Percentiles rank a stretch among this genome's conserved stretches.
These are phyloP conservation scores for Campopleginae sp. DNA, from an alignment of 2,888 invertebrate genomes.

Conservation along the genomic window DNA sequence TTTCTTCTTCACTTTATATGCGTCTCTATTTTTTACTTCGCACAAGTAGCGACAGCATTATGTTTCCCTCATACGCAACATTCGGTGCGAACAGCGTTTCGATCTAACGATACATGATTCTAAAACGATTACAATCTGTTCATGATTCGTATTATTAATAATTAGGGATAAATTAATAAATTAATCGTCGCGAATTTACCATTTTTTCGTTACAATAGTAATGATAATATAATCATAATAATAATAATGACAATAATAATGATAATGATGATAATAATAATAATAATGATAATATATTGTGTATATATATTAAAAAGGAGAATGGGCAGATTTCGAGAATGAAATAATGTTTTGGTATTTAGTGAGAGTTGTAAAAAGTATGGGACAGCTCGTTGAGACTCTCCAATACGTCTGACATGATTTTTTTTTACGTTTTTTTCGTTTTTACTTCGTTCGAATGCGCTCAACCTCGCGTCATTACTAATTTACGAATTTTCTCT, in stretches of 20 bases:
- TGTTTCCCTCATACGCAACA: conserved; percentile 40
- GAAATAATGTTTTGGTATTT: conserved; percentile 76
- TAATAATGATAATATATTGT: conserved; percentile 36
- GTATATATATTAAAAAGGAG: conserved; percentile 57
- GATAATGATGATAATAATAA: conserved; percentile 59
- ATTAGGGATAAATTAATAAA: conserved; percentile 76
- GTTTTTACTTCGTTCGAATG: conserved; percentile 38
- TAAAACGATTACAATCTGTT: conserved; percentile 69
- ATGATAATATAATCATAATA: conserved; percentile 57
- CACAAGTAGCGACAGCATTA: neutral
- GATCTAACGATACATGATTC: conserved; percentile 57
- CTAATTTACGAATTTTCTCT: conserved; percentile 54
- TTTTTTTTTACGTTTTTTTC: conserved; percentile 41
- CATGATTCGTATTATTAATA: conserved; percentile 68
- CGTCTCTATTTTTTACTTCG: neutral
- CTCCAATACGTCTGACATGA: conserved; percentile 34
- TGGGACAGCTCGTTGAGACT: conserved; percentile 64
- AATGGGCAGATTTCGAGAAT: conserved; percentile 73
- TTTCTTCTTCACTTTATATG: conserved; percentile 1
- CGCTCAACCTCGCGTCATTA: conserved; percentile 22
- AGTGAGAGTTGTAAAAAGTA: conserved; percentile 57
- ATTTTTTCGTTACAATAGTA: neutral
- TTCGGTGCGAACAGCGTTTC: conserved; percentile 51
- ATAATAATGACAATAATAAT: conserved; percentile 60
- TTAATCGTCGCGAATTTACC: conserved; percentile 67